A percentile compares a stretch with the other conserved stretches of the same genome.
Evolutionary conservation across 2,888 invertebrate genomes (phyloP).

Genomic region (Hartigia nigra): DNA sequence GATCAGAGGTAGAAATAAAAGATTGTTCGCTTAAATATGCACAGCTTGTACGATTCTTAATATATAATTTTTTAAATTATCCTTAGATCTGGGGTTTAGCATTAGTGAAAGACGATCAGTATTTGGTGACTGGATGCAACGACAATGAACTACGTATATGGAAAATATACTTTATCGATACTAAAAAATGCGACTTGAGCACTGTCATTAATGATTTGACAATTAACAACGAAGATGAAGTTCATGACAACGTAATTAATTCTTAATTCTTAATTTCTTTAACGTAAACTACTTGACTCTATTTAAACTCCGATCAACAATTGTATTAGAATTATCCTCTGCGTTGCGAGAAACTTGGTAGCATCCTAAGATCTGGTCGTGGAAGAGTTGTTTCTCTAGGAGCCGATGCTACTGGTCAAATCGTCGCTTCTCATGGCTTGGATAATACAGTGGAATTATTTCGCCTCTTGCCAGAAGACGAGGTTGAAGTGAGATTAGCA

Average conservation of each 20-base stretch:
- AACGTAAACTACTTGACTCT: too few species aligned
- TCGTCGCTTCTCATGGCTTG: slow-evolving; percentile 86
- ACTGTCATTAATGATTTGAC: slow-evolving; percentile 69
- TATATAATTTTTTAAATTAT: slow-evolving; percentile 11
- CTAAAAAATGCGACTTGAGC: slow-evolving; percentile 59
- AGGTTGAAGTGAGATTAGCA: slow-evolving; percentile 75
- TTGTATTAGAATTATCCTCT: slow-evolving; percentile 71
- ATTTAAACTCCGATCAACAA: not conserved
- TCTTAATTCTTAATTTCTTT: too few species aligned
- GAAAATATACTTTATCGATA: slow-evolving; percentile 74
- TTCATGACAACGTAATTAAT: slow-evolving; percentile 72
- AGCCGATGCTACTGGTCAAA: slow-evolving; percentile 77
- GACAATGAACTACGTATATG: slow-evolving; percentile 89
- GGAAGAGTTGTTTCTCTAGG: slow-evolving; percentile 83
- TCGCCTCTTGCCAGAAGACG: slow-evolving; percentile 80
- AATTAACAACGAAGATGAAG: slow-evolving; percentile 68
- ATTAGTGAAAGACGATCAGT: slow-evolving; percentile 80
- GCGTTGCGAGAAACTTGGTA: slow-evolving; percentile 82
- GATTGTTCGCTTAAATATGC: slow-evolving; percentile 5
- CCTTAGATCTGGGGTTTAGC: slow-evolving; percentile 86
- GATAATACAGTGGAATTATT: slow-evolving; percentile 87
- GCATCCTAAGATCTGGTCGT: slow-evolving; percentile 80
- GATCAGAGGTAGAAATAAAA: slow-evolving; percentile 75
- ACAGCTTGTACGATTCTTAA: not conserved
- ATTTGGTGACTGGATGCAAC: slow-evolving; percentile 88